Conservation (phyloP, 2,888 invertebrate species). For the Cheilosia vernalis region DNA sequence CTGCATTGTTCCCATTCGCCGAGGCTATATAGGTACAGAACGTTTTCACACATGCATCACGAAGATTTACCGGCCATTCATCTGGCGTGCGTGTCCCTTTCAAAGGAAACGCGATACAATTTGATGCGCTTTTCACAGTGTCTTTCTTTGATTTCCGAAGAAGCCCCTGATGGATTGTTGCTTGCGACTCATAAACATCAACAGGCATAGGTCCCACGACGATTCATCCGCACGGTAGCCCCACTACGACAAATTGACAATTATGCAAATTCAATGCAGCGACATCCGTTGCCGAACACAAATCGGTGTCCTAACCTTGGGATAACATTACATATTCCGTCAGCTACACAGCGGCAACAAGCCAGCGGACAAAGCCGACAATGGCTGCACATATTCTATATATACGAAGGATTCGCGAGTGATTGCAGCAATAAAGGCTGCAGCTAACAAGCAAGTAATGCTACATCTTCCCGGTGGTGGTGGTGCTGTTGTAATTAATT, state of each 20-base stretch:
- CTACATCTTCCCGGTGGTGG: conserved; percentile 40
- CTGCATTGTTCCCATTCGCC: conserved; percentile 48
- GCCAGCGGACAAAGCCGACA: conserved; percentile 18
- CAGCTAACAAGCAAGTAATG: conserved; percentile 23
- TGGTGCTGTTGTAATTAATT: conserved; percentile 60
- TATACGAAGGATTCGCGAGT: conserved; percentile 36
- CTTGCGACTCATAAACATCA: conserved; percentile 59
- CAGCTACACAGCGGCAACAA: conserved; percentile 20
- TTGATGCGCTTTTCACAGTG: conserved; percentile 65
- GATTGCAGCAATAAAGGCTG: conserved; percentile 50
- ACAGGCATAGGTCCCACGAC: conserved; percentile 31
- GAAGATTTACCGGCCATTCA: conserved; percentile 69
- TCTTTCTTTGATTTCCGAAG: conserved; percentile 39
- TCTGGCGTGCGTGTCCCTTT: conserved; percentile 64
- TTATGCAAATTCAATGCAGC: conserved; percentile 67
- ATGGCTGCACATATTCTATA: neutral
- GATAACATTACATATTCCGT: conserved; percentile 39
- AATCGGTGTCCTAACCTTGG: conserved; percentile 58
- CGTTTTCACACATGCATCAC: conserved; percentile 74
- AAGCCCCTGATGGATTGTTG: conserved; percentile 46
- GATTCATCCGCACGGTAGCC: conserved; percentile 24
- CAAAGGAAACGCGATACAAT: conserved; percentile 72
- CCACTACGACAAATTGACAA: conserved; percentile 63
- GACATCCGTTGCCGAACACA: conserved; percentile 45
- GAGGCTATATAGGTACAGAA: neutral